Evolutionary conservation across 2,113 vertebrate species (phyloP).

Genomic region (Acrocephalus arundinaceus): DNA sequence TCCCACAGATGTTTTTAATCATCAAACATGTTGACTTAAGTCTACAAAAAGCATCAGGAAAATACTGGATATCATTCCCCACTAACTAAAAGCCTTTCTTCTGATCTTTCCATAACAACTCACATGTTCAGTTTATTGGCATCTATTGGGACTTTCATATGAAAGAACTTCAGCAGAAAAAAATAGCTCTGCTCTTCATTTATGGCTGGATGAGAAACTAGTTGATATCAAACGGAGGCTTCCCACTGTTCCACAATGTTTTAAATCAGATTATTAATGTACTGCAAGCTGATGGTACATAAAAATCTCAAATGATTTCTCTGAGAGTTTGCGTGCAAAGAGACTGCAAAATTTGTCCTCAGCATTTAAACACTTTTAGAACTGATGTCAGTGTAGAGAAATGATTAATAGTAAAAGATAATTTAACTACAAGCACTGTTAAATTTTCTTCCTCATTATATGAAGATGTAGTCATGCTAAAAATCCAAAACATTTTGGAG

Average conservation of each 20-base stretch:
- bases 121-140: neutral
- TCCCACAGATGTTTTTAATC: neutral
- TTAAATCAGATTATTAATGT: neutral
- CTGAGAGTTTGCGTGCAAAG: neutral
- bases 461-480: neutral
- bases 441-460: neutral
- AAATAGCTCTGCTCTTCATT: neutral
- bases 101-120: neutral
- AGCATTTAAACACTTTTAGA: neutral
- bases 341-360: neutral
- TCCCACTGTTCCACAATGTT: neutral
- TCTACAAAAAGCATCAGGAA: neutral
- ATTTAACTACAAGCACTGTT: neutral
- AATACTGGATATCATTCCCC: neutral
- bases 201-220: neutral
- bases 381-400: neutral
- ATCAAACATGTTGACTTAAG: neutral
- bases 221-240: neutral
- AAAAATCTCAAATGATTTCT: conserved; percentile 12
- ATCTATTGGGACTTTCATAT: neutral
- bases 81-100: neutral
- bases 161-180: neutral
- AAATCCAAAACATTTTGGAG: neutral
- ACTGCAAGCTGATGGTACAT: neutral
- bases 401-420: neutral